Conservation (phyloP, 2,113 vertebrate species). For the Pluvialis apricaria region DNA sequence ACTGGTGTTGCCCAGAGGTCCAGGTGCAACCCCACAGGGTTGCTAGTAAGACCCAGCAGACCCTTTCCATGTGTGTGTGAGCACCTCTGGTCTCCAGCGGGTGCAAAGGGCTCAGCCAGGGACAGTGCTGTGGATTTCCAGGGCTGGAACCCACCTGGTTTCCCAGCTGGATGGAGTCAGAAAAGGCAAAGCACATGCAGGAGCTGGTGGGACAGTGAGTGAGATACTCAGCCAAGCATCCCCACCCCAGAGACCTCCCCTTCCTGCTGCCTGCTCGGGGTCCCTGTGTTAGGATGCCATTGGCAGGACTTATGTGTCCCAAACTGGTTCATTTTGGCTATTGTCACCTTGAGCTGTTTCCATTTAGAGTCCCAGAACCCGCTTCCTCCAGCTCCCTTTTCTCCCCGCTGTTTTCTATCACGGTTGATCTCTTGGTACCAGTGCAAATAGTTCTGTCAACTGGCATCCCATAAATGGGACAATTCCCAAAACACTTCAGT, state of each 20-base stretch:
- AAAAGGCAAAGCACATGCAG: neutral
- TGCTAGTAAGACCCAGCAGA: neutral
- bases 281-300: neutral
- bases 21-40: neutral
- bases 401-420: neutral
- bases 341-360: neutral
- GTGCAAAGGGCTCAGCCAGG: neutral
- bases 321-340: neutral
- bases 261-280: neutral
- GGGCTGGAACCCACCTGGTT: constrained; percentile 30
- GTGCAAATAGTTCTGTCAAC: neutral
- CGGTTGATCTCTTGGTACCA: neutral
- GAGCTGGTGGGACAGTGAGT: neutral
- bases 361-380: neutral
- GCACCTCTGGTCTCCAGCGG: neutral
- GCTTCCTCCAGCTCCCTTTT: neutral
- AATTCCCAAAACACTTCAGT: neutral
- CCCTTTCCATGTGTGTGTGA: neutral
- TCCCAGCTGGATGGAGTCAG: constrained; percentile 18
- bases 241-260: neutral
- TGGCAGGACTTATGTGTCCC: neutral
- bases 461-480: neutral
- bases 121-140: neutral
- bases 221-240: neutral
- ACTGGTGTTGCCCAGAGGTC: neutral